Evolutionary conservation across 35 echinoderm and acorn worm species (phyloP).

Genomic region (Acanthaster planci): DNA sequence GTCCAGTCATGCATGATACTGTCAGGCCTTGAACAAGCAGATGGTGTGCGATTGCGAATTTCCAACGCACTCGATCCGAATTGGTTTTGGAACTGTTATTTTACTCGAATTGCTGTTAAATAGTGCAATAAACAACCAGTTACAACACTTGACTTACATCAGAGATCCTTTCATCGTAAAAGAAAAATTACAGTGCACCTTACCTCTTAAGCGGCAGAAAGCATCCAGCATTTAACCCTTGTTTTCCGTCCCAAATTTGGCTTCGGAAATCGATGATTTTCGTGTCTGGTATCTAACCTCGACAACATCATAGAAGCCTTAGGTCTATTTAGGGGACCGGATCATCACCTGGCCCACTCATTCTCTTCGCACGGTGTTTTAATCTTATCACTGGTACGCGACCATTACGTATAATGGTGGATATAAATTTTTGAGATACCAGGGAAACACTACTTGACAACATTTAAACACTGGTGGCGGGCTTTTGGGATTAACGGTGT

Average conservation of each 20-base stretch:
- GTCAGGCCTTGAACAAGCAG: not conserved
- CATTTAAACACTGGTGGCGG: not conserved
- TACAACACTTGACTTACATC: not conserved
- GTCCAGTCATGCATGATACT: not conserved
- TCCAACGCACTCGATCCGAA: not conserved
- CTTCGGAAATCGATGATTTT: slow-evolving; percentile 21
- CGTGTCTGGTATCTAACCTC: not conserved
- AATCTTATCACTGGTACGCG: not conserved
- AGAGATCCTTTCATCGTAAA: not conserved
- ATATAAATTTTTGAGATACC: not conserved
- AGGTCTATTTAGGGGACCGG: not conserved
- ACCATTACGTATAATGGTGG: not conserved
- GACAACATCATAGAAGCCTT: not conserved
- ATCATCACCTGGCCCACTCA: not conserved
- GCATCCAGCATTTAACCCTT: not conserved
- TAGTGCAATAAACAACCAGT: too few relatives aligned
- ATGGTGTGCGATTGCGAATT: not conserved
- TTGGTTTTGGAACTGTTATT: not conserved
- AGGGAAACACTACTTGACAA: not conserved
- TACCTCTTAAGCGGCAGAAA: not conserved
- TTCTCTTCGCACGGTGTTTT: not conserved
- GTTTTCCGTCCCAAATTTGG: not conserved
- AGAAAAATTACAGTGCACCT: not conserved
- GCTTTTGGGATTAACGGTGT: too few relatives aligned
- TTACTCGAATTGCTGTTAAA: not conserved